phyloP scores from a whole-genome alignment of 1,140 invertebrate genomes.

The Anastrepha ludens region DNA sequence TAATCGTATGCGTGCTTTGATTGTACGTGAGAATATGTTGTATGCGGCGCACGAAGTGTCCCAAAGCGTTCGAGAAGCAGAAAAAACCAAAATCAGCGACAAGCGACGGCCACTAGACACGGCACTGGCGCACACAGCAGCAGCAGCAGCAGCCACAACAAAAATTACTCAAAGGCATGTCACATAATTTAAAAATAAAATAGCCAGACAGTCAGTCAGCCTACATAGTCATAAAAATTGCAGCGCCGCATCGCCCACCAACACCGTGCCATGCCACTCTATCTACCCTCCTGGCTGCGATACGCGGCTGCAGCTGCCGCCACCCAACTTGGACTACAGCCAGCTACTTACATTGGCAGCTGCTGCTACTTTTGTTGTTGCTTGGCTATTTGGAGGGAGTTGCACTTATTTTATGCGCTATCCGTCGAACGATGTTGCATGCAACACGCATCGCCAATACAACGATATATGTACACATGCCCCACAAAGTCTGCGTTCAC shows the following conservation, averaged over 20 bases:
- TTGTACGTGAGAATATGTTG: constrained; percentile 18
- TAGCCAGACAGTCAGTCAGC: constrained; percentile 35
- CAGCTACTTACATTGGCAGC: not conserved
- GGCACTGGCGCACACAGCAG: not conserved
- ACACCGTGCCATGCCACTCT: not conserved
- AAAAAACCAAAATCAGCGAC: not conserved
- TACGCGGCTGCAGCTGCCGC: not conserved
- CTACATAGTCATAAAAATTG: constrained; percentile 37
- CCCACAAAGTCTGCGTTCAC: too few relatives aligned
- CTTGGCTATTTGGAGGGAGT: not conserved
- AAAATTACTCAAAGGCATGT: not conserved
- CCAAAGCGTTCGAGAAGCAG: not conserved
- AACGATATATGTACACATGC: not conserved
- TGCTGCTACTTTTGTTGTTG: not conserved
- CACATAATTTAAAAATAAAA: constrained; percentile 34
- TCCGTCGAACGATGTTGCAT: constrained; percentile 20
- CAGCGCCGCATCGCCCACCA: constrained; percentile 1
- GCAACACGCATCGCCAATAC: constrained; percentile 1
- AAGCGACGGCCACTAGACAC: constrained; percentile 2
- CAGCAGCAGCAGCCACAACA: not conserved
- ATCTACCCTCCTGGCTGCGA: not conserved
- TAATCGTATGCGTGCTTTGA: not conserved
- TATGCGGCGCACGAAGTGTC: constrained; percentile 12
- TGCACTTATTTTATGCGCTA: not conserved
- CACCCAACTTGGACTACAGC: constrained; percentile 42